Conservation (phyloP, 2,888 invertebrate species). For the Strigamia transsilvanica region DNA sequence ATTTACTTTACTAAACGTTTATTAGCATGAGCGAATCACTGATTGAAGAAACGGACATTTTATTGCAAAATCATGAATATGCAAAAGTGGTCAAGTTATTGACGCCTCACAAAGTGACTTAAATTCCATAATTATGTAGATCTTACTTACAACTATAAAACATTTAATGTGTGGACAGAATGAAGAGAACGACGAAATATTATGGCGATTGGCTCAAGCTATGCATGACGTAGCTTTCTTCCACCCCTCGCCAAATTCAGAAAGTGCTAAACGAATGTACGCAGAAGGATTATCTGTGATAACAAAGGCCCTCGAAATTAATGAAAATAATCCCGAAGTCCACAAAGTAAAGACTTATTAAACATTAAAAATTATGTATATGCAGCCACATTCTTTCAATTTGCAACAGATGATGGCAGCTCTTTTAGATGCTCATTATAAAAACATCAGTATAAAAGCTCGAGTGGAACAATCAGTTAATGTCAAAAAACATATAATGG, state of each 20-base stretch:
- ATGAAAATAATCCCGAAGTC: constrained; percentile 70
- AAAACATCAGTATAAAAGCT: constrained; percentile 77
- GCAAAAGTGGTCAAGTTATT: constrained; percentile 73
- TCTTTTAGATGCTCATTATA: constrained; percentile 77
- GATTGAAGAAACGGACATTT: constrained; percentile 70
- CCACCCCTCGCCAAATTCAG: constrained; percentile 57
- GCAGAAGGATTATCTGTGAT: constrained; percentile 75
- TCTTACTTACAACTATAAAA: not conserved
- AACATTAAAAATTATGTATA: not conserved
- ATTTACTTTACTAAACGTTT: too few relatives aligned
- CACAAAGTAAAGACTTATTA: constrained; percentile 67
- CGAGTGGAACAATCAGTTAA: constrained; percentile 75
- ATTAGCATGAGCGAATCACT: constrained; percentile 14
- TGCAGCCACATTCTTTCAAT: not conserved
- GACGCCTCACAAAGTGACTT: constrained; percentile 68
- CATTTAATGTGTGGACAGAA: constrained; percentile 65
- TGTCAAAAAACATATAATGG: constrained; percentile 80
- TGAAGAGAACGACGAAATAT: constrained; percentile 73
- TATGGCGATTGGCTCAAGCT: constrained; percentile 84
- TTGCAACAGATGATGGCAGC: constrained; percentile 75
- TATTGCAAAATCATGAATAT: constrained; percentile 74
- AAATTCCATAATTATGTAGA: too few relatives aligned
- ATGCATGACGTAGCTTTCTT: constrained; percentile 79
- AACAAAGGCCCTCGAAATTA: constrained; percentile 69
- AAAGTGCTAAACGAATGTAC: constrained; percentile 60